phyloP scores from a whole-genome alignment of 2,888 invertebrate species.

The Pseudeuparius sepicola region DNA sequence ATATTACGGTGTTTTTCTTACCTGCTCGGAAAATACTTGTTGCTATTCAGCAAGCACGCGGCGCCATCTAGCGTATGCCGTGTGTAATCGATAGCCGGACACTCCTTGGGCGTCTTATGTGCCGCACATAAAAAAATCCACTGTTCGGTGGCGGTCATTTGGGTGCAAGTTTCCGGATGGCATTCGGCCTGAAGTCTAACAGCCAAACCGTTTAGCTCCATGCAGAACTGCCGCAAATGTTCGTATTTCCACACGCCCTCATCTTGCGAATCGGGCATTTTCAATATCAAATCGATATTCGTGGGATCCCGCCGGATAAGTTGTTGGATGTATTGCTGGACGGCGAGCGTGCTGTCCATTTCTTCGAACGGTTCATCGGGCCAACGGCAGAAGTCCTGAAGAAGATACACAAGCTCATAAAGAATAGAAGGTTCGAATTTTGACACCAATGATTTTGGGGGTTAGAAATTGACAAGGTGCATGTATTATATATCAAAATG shows the following conservation, averaged over 20 bases:
- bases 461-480: too few species aligned
- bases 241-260: conserved; percentile 99
- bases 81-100: conserved; percentile 98
- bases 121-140: conserved; percentile 99
- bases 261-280: conserved; percentile 94
- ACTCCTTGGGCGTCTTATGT: conserved; percentile 99
- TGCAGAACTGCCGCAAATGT: conserved; percentile 96
- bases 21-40: conserved; percentile 99
- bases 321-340: conserved; percentile 98
- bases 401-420: too few species aligned
- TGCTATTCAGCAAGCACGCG: conserved; percentile 95
- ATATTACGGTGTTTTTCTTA: too few species aligned
- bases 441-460: too few species aligned
- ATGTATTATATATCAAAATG: too few species aligned
- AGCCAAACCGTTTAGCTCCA: conserved; percentile 98
- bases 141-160: conserved; percentile 99
- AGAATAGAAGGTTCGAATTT: too few species aligned
- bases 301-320: conserved; percentile 87
- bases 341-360: conserved; percentile 98
- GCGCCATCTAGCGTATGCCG: conserved; percentile 98
- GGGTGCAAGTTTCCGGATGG: conserved; percentile 92
- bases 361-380: conserved; percentile 97
- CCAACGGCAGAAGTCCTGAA: conserved; percentile 93
- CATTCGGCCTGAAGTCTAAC: conserved; percentile 94
- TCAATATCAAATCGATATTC: conserved; percentile 88